These are phyloP conservation scores for Galleria mellonella DNA, from an alignment of 1,140 invertebrate species.

Conservation along the genomic window DNA sequence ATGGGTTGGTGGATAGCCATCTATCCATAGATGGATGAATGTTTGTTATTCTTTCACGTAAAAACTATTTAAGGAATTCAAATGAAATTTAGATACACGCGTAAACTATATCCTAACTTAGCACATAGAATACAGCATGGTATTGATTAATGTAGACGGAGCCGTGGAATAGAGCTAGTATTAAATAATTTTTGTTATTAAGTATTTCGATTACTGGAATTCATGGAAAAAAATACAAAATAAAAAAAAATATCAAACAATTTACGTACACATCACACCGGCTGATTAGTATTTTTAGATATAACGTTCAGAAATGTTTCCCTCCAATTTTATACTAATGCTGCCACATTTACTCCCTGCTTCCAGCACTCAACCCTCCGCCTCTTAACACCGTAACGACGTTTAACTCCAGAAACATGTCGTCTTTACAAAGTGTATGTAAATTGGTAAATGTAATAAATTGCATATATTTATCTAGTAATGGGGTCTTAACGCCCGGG, in stretches of 20 bases:
- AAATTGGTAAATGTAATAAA: constrained; percentile 71
- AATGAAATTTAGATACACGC: too few relatives aligned
- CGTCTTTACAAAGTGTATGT: constrained; percentile 54
- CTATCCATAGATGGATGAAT: too few relatives aligned
- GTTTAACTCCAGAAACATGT: constrained; percentile 39
- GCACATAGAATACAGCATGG: too few relatives aligned
- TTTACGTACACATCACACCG: constrained; percentile 35
- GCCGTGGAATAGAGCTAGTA: too few relatives aligned
- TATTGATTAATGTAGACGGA: too few relatives aligned
- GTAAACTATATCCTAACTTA: too few relatives aligned
- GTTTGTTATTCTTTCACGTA: too few relatives aligned
- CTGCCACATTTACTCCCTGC: background rate
- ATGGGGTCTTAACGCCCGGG: constrained; percentile 41
- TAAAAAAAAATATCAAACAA: background rate
- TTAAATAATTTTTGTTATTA: too few relatives aligned
- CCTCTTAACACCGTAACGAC: constrained; percentile 37
- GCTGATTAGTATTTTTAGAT: background rate
- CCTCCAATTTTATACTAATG: background rate
- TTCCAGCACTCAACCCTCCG: background rate
- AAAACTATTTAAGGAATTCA: too few relatives aligned
- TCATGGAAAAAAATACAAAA: background rate
- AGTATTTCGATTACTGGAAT: too few relatives aligned
- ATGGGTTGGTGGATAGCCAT: too few relatives aligned
- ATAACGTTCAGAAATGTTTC: constrained; percentile 29
- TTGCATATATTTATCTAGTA: constrained; percentile 64